phyloP scores from a whole-genome alignment of 2,888 invertebrate species.

The Aspidiotus rigidus region DNA sequence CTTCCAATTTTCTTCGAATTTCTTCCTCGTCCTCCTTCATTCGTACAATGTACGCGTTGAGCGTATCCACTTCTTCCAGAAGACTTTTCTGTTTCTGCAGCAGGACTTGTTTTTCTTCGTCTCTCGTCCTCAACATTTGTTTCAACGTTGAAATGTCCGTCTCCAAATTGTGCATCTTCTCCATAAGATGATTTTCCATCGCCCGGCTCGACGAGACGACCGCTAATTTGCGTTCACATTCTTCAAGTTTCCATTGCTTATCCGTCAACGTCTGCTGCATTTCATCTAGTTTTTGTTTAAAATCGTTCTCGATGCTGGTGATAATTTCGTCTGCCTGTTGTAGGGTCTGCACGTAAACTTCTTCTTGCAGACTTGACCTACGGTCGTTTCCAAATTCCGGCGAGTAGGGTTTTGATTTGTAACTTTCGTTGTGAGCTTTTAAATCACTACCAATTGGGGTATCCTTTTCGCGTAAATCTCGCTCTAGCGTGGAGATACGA shows the following conservation, averaged over 20 bases:
- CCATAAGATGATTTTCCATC: slow-evolving; percentile 36
- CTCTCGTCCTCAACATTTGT: slow-evolving; percentile 33
- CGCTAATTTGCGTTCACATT: slow-evolving; percentile 51
- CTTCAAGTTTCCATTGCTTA: slow-evolving; percentile 46
- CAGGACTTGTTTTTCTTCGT: slow-evolving; percentile 35
- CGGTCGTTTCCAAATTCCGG: slow-evolving; percentile 41
- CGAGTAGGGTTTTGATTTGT: slow-evolving; percentile 8
- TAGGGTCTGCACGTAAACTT: slow-evolving; percentile 60
- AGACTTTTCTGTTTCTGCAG: slow-evolving; percentile 33
- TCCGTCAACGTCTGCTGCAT: slow-evolving; percentile 50
- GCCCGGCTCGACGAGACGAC: slow-evolving; percentile 45
- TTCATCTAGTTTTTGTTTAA: slow-evolving; percentile 52
- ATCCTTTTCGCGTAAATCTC: slow-evolving; percentile 16
- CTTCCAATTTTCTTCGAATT: slow-evolving; percentile 47
- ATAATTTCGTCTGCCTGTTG: slow-evolving; percentile 64
- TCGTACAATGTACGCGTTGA: slow-evolving; percentile 43
- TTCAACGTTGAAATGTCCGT: slow-evolving; percentile 31
- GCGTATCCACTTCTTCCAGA: slow-evolving; percentile 35
- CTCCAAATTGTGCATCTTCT: slow-evolving; percentile 37
- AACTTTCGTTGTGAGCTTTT: slow-evolving; percentile 1
- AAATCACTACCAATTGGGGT: slow-evolving; percentile 6
- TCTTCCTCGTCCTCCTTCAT: slow-evolving; percentile 50
- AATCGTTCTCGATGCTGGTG: slow-evolving; percentile 58
- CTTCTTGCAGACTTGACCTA: slow-evolving; percentile 56
- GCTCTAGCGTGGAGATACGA: slow-evolving; percentile 13